Conservation (phyloP, 2,797 vertebrate species). For the Poeciliopsis turneri region DNA sequence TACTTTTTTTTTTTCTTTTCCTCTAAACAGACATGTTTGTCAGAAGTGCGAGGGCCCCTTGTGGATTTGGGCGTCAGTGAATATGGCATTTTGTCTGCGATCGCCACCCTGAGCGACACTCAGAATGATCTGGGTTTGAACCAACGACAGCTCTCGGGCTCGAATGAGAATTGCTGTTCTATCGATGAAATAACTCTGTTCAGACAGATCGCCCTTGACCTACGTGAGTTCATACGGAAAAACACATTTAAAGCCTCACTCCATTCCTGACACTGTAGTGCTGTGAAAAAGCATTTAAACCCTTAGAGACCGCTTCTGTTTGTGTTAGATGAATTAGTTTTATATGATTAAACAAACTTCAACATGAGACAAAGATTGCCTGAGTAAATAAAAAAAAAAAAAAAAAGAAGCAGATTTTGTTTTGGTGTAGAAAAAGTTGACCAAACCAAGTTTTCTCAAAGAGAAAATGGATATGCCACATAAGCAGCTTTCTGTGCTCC, state of each 20-base stretch:
- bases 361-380: background rate
- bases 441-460: background rate
- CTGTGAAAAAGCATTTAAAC: background rate
- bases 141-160: constrained; percentile 15
- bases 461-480: background rate
- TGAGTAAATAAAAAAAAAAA: background rate
- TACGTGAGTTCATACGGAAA: constrained; percentile 70
- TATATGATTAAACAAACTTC: background rate
- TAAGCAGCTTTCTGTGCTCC: background rate
- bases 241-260: background rate
- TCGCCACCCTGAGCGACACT: constrained; percentile 71
- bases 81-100: constrained; percentile 78
- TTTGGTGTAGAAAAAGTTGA: background rate
- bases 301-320: background rate
- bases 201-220: constrained; percentile 79
- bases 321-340: background rate
- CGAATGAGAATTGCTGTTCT: constrained; percentile 40
- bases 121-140: constrained; percentile 66
- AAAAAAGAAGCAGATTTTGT: background rate
- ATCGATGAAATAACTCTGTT: constrained; percentile 71
- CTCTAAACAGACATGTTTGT: constrained; percentile 68
- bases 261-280: background rate
- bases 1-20: background rate
- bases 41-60: constrained; percentile 73
- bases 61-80: constrained; percentile 81